Evolutionary conservation across 2,113 vertebrate genomes (phyloP).

Genomic region (Petromus typicus): DNA sequence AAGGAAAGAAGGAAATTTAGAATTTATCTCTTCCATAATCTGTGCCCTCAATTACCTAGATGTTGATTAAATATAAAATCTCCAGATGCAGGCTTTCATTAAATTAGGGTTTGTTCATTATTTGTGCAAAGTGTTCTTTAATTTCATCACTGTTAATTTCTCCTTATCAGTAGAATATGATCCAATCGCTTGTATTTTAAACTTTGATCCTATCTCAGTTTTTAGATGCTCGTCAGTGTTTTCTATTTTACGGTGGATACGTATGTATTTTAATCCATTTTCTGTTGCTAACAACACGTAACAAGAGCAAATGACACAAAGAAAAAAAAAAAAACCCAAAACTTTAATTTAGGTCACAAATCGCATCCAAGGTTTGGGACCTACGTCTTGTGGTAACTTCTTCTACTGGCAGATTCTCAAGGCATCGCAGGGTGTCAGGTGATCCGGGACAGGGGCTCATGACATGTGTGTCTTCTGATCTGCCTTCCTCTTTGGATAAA

Average conservation of each 20-base stretch:
- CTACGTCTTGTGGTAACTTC: not conserved
- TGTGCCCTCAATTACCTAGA: not conserved
- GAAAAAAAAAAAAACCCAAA: too few relatives aligned
- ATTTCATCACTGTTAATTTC: not conserved
- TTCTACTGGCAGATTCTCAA: not conserved
- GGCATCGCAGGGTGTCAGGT: not conserved
- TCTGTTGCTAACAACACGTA: not conserved
- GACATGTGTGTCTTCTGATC: not conserved
- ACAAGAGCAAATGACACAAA: not conserved
- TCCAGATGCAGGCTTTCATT: not conserved
- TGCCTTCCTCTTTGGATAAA: too few relatives aligned
- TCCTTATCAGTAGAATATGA: not conserved
- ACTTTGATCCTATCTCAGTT: not conserved
- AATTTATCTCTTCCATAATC: not conserved
- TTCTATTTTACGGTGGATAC: not conserved
- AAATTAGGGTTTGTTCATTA: not conserved
- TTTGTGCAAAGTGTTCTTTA: too few relatives aligned
- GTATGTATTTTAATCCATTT: not conserved
- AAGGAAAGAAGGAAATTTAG: not conserved
- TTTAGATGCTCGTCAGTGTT: not conserved
- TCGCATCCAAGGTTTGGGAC: not conserved
- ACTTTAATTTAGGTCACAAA: not conserved
- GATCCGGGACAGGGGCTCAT: not conserved
- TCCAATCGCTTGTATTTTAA: not conserved
- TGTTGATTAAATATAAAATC: not conserved